These are phyloP conservation scores for Zaprionus bogoriensis DNA, from an alignment of 2,888 invertebrate genomes.

Conservation along the genomic window DNA sequence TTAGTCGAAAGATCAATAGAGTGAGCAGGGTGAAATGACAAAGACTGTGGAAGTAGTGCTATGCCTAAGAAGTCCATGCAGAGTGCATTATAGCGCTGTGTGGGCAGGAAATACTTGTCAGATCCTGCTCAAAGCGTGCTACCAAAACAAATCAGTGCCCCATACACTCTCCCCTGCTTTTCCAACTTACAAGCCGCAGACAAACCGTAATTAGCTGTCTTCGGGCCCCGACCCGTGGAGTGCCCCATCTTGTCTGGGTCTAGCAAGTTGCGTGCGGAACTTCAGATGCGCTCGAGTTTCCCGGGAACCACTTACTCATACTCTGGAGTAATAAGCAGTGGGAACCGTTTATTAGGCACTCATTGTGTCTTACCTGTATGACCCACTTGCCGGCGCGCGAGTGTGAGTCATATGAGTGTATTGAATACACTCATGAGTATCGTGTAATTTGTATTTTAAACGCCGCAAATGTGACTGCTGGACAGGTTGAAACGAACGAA, in stretches of 20 bases:
- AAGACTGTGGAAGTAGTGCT: too few relatives aligned
- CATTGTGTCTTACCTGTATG: conserved; percentile 66
- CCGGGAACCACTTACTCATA: conserved; percentile 17
- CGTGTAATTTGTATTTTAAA: conserved; percentile 70
- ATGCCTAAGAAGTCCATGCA: neutral
- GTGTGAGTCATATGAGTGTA: conserved; percentile 47
- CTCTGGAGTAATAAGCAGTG: conserved; percentile 23
- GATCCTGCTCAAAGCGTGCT: conserved; percentile 2
- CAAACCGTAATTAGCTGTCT: conserved; percentile 39
- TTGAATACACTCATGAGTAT: conserved; percentile 25
- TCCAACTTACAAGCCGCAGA: neutral
- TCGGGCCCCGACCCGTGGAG: neutral
- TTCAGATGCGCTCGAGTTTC: conserved; percentile 5
- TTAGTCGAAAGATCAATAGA: too few relatives aligned
- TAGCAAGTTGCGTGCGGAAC: conserved; percentile 35
- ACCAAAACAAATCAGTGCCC: neutral
- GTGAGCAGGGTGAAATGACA: too few relatives aligned
- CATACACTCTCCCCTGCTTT: conserved; percentile 2
- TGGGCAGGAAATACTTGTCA: conserved; percentile 42
- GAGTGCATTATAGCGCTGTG: neutral
- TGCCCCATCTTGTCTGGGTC: conserved; percentile 1
- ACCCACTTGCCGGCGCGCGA: conserved; percentile 55
- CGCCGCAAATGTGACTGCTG: conserved; percentile 62
- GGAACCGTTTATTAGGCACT: conserved; percentile 60
- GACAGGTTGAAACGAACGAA: conserved; percentile 54